Conservation (phyloP, 2,113 vertebrate species). For the Arothron firmamentum region DNA sequence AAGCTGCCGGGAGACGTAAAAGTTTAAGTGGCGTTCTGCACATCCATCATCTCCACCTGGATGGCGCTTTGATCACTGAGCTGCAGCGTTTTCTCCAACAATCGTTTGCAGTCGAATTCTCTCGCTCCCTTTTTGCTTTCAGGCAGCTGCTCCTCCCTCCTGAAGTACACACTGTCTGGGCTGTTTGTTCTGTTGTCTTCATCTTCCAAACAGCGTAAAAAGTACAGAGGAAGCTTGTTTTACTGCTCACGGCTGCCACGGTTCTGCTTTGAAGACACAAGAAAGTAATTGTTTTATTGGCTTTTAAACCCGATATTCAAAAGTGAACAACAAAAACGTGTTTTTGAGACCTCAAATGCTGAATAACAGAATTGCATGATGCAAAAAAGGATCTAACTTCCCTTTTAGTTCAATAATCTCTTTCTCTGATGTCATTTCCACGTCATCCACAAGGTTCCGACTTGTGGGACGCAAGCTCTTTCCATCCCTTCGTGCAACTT, state of each 20-base stretch:
- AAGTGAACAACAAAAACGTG: too few species aligned
- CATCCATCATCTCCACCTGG: slow-evolving; percentile 63
- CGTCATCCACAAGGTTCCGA: too few species aligned
- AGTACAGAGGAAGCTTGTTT: slow-evolving; percentile 13
- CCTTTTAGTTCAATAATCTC: too few species aligned
- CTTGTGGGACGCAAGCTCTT: too few species aligned
- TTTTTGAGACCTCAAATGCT: too few species aligned
- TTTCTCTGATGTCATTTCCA: too few species aligned
- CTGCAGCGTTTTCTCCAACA: slow-evolving; percentile 36
- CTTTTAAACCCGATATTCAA: too few species aligned
- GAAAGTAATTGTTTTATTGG: not conserved
- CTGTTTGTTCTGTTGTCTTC: slow-evolving; percentile 18
- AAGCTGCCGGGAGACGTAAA: slow-evolving; percentile 9
- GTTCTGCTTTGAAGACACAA: not conserved
- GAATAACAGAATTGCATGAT: too few species aligned
- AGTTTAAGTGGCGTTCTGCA: slow-evolving; percentile 37
- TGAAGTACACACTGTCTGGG: slow-evolving; percentile 7
- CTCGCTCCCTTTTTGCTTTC: slow-evolving; percentile 13
- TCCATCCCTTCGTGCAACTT: too few species aligned
- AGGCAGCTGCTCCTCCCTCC: slow-evolving; percentile 1
- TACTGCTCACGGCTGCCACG: slow-evolving; percentile 7
- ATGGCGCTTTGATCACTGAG: slow-evolving; percentile 51
- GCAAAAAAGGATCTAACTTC: too few species aligned
- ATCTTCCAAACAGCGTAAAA: slow-evolving; percentile 18
- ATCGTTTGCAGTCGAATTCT: slow-evolving; percentile 35